Percentiles rank a stretch among this genome's conserved stretches.
phyloP scores from a whole-genome alignment of 92 coral and sea anemone genomes.

The Bergia sp. region DNA sequence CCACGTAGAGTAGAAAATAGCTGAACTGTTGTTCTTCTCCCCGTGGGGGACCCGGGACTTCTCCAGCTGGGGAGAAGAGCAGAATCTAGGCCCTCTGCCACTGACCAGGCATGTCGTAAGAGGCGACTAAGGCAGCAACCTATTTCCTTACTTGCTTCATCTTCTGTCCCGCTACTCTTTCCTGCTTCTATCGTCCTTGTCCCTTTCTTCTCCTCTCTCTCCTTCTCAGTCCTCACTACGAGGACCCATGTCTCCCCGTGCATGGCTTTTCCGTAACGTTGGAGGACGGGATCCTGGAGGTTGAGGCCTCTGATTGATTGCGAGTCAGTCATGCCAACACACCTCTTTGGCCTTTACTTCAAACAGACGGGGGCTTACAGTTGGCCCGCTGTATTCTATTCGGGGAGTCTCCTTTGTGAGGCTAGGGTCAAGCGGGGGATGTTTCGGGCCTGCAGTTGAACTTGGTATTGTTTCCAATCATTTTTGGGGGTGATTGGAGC shows the following conservation, averaged over 20 bases:
- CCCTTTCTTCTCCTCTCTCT: neutral
- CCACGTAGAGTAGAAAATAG: too few relatives aligned
- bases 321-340: neutral
- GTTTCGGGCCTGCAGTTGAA: neutral
- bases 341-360: neutral
- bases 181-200: neutral
- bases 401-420: neutral
- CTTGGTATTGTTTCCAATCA: neutral
- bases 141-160: neutral
- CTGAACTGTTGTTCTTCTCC: neutral
- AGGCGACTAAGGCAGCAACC: neutral
- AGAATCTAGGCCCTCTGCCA: neutral
- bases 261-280: neutral
- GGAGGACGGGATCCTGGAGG: slow-evolving; percentile 1
- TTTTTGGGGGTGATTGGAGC: neutral
- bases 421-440: slow-evolving; percentile 1
- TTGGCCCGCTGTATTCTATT: neutral
- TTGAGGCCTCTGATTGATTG: neutral
- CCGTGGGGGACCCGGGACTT: slow-evolving; percentile 1
- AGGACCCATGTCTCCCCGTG: slow-evolving; percentile 1
- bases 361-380: neutral
- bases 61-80: slow-evolving; percentile 1
- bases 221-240: neutral
- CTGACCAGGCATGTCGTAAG: neutral
- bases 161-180: neutral